These are phyloP conservation scores for Cottus gobio DNA, from an alignment of 2,113 vertebrate species.

Conservation along the genomic window DNA sequence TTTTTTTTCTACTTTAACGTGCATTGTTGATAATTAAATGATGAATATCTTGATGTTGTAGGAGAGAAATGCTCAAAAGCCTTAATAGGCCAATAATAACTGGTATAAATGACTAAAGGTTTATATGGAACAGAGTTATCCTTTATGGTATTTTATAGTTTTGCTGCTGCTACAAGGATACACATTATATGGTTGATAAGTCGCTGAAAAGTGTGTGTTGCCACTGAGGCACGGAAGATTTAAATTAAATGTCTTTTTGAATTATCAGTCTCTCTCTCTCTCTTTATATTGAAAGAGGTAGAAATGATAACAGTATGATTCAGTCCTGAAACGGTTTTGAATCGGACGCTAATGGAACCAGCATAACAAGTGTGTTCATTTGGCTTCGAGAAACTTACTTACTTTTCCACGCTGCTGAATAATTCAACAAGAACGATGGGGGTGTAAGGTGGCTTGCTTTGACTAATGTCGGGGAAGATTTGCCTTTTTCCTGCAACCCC, in stretches of 20 bases:
- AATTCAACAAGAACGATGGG: constrained; percentile 36
- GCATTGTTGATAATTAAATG: neutral
- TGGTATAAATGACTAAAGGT: neutral
- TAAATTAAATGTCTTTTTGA: neutral
- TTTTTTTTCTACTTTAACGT: neutral
- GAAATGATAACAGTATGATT: neutral
- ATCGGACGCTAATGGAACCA: constrained; percentile 4
- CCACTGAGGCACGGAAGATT: neutral
- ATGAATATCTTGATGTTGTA: neutral
- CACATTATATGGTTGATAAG: constrained; percentile 31
- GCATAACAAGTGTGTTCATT: constrained; percentile 31
- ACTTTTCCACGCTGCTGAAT: constrained; percentile 2
- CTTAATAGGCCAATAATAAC: neutral
- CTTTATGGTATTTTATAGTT: constrained; percentile 11
- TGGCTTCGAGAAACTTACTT: neutral
- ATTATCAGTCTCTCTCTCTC: neutral
- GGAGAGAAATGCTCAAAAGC: neutral
- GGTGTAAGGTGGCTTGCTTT: constrained; percentile 5
- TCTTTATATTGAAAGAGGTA: neutral
- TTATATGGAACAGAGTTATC: constrained; percentile 1
- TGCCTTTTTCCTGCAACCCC: constrained; percentile 8
- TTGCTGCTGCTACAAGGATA: constrained; percentile 7
- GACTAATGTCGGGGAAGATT: constrained; percentile 26
- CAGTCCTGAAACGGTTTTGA: neutral
- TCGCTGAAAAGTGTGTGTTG: constrained; percentile 8